phyloP scores from a whole-genome alignment of 2,113 vertebrate species.

The Oreochromis niloticus region DNA sequence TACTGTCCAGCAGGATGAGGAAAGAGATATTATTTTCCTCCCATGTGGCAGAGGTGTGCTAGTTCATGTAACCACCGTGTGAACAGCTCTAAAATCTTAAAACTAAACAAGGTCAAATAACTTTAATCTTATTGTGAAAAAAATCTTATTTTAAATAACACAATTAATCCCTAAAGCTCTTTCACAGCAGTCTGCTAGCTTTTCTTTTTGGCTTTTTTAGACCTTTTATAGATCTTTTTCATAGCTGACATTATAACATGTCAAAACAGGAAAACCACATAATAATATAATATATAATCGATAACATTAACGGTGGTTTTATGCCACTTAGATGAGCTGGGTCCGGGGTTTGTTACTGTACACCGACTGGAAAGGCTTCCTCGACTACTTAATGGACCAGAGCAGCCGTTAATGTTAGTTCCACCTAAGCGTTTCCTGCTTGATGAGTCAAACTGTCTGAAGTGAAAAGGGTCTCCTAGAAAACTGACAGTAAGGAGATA shows the following conservation, averaged over 20 bases:
- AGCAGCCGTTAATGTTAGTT: neutral
- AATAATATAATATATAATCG: neutral
- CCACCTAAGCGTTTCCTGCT: neutral
- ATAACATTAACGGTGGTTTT: neutral
- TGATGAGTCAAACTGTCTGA: neutral
- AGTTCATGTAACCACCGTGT: neutral
- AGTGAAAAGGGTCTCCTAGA: neutral
- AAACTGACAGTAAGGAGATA: neutral
- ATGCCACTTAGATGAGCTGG: neutral
- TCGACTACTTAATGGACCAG: neutral
- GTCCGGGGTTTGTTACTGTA: neutral
- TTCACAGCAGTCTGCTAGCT: neutral
- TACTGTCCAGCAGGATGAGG: neutral
- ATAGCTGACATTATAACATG: neutral
- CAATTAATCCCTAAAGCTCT: neutral
- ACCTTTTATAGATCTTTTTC: neutral
- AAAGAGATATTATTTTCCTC: neutral
- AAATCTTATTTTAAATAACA: neutral
- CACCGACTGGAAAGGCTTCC: neutral
- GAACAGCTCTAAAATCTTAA: neutral
- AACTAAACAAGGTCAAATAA: neutral
- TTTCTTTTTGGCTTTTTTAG: neutral
- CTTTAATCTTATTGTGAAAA: neutral
- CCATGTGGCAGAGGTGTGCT: neutral
- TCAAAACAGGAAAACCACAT: neutral